Conservation (phyloP, 1,140 invertebrate species). For the Bombus fervidus region DNA sequence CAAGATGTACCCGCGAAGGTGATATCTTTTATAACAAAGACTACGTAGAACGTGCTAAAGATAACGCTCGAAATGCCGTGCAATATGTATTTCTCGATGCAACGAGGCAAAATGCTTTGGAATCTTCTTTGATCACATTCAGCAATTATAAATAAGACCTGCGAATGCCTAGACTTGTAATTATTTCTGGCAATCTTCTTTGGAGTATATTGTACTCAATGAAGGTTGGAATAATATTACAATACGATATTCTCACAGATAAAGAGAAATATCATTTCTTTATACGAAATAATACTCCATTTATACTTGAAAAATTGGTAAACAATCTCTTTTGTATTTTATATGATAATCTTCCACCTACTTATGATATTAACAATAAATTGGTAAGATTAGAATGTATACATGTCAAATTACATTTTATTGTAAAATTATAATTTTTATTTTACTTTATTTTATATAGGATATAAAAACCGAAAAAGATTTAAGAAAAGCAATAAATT, state of each 20-base stretch:
- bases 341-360: slow-evolving; percentile 79
- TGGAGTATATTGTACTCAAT: not conserved
- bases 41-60: not conserved
- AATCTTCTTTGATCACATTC: not conserved
- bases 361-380: slow-evolving; percentile 70
- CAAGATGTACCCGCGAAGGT: not conserved
- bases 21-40: slow-evolving; percentile 10
- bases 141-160: not conserved
- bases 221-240: not conserved
- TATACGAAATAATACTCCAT: slow-evolving; percentile 77
- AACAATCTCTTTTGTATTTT: slow-evolving; percentile 80
- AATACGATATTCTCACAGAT: not conserved
- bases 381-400: slow-evolving; percentile 63
- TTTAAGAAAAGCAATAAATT: slow-evolving; percentile 51
- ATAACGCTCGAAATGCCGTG: not conserved
- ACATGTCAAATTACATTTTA: not conserved
- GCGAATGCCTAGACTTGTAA: not conserved
- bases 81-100: not conserved
- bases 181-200: not conserved
- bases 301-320: slow-evolving; percentile 76
- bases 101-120: not conserved
- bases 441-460: slow-evolving; percentile 33
- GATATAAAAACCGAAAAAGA: slow-evolving; percentile 51
- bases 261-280: too few species aligned
- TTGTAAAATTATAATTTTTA: not conserved